Conservation (phyloP, 2,113 vertebrate species). For the Ahaetulla prasina region DNA sequence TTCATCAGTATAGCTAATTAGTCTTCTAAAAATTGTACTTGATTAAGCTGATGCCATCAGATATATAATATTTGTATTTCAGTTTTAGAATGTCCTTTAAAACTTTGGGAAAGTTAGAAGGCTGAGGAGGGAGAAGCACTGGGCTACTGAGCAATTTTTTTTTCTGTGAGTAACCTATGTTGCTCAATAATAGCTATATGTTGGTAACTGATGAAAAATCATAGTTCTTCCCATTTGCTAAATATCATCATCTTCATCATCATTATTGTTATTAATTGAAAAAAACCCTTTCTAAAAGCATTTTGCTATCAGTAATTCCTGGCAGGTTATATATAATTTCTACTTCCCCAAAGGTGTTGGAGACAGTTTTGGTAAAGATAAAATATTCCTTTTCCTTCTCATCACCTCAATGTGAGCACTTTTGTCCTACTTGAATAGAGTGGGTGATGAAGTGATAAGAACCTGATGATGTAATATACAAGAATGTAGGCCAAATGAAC, state of each 20-base stretch:
- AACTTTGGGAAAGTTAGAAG: background rate
- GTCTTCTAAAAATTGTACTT: background rate
- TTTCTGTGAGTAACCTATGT: background rate
- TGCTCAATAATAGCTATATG: background rate
- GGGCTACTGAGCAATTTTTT: background rate
- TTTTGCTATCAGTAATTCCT: background rate
- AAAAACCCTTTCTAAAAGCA: background rate
- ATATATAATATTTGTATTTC: background rate
- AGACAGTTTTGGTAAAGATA: background rate
- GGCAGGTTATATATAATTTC: background rate
- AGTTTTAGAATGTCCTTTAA: background rate
- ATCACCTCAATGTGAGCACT: background rate
- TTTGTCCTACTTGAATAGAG: background rate
- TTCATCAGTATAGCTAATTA: background rate
- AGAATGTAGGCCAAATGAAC: background rate
- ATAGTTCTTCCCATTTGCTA: background rate
- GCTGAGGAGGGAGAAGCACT: background rate
- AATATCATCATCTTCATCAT: background rate
- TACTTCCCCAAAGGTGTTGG: background rate
- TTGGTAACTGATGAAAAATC: background rate
- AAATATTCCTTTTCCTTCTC: background rate
- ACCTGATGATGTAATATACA: background rate
- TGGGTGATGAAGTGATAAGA: background rate
- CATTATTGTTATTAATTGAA: background rate
- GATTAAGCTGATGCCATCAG: background rate